Evolutionary conservation across 2,797 vertebrate genomes (phyloP).

Genomic region (Anguilla pacifica): DNA sequence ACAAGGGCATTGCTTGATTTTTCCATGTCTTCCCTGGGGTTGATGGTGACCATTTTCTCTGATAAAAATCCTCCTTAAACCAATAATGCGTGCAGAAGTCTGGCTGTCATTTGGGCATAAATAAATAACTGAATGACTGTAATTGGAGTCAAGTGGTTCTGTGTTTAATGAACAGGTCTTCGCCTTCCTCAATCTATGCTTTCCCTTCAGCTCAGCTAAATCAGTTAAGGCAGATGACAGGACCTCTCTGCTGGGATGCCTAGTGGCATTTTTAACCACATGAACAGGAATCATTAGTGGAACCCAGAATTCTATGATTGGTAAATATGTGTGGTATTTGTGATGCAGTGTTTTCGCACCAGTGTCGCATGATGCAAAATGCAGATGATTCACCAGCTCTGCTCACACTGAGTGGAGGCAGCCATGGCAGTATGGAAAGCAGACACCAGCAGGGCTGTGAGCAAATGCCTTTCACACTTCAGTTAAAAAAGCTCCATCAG

Average conservation of each 20-base stretch:
- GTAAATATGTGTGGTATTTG: neutral
- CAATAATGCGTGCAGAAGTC: neutral
- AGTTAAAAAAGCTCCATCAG: neutral
- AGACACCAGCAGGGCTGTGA: neutral
- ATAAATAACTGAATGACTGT: neutral
- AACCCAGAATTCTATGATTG: neutral
- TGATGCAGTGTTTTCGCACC: neutral
- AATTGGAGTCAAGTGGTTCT: neutral
- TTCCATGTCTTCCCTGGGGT: neutral
- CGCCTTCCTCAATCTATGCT: neutral
- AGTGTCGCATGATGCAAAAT: neutral
- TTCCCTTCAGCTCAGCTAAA: neutral
- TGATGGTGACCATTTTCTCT: neutral
- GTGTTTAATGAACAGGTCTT: constrained; percentile 14
- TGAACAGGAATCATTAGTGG: neutral
- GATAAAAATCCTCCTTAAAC: neutral
- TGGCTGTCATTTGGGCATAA: neutral
- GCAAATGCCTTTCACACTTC: neutral
- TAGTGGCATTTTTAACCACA: neutral
- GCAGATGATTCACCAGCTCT: neutral
- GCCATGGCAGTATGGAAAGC: neutral
- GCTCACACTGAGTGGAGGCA: neutral
- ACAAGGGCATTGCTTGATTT: neutral
- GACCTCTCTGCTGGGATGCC: neutral
- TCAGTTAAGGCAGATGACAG: neutral